Evolutionary conservation across 2,113 vertebrate genomes (phyloP), one percentile per base, ranked within the genome.

Genomic region (Tursiops truncatus): DNA sequence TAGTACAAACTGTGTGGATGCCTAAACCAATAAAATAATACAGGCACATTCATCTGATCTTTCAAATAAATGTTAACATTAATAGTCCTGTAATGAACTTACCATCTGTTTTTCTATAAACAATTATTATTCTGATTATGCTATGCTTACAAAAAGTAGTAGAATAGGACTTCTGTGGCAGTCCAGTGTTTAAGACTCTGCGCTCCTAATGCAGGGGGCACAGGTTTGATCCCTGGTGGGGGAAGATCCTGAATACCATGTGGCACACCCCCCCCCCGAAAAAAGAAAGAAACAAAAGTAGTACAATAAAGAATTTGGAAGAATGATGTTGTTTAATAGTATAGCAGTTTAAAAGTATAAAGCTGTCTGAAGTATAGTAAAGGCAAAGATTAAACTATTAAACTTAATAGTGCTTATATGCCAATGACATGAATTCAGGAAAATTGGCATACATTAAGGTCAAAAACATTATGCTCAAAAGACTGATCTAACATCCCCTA

Each of bases 71-170:
- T 58, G 23, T 62, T 88, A 97, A 94, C 91, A 97, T 96, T 85
- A n/a, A 96, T 68, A 76, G 38, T 38, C 86, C 20, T 80, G 41
- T 60, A 71, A 95, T 88, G 74, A 96, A 21, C 74, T 97, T 96
- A 83, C 96, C 91, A 96, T 87, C 93, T 97, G 94, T 62, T 92
- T 96, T 92, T 74, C 91, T 81, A 92, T 85, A 95, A 98, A 79
- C 7, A 6, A 70, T 92, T 95, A 65, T 96, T 97, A 95, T 87
- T 86, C 14, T 2, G 1, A 85, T 94, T 21, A 23, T 83, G 44
- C 23, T 11, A 71, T 15, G n/a, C 41, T 93, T 82, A 92, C 47
- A 86, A 89, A 83, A 31, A 74, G 20, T 76, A 74, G 33, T 89
- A 65, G 12, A 80, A 58, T 60, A 9, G 56, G 56, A 58, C 56